A percentile compares a stretch with the other conserved stretches of the same genome.
Evolutionary conservation across 2,888 invertebrate species (phyloP).

Genomic region (Sacculina carcini): DNA sequence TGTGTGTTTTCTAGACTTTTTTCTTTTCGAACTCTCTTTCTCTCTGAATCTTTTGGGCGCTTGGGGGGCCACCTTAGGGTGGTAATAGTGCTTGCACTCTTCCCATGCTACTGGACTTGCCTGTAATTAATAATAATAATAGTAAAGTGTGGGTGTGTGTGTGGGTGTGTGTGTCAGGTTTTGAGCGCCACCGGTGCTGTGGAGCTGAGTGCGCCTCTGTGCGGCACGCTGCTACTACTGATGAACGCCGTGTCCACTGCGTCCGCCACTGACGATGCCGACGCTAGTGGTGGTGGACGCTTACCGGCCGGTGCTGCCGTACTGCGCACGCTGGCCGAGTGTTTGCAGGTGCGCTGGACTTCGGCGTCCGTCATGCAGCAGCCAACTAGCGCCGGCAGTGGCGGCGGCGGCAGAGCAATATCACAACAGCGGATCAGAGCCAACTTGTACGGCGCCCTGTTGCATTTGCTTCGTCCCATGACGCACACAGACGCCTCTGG

Average conservation of each 20-base stretch:
- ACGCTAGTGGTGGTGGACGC: constrained; percentile 19
- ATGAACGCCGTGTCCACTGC: constrained; percentile 38
- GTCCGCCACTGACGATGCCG: constrained; percentile 4
- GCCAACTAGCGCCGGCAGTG: constrained; percentile 16
- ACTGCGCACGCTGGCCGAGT: constrained; percentile 46
- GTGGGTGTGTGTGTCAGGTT: too few relatives aligned
- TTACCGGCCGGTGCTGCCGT: constrained; percentile 38
- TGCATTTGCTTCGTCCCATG: constrained; percentile 60
- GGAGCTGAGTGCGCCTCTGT: constrained; percentile 48
- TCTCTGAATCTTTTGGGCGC: too few relatives aligned
- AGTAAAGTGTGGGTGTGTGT: too few relatives aligned
- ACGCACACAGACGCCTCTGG: too few relatives aligned
- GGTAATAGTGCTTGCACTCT: too few relatives aligned
- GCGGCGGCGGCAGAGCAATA: too few relatives aligned
- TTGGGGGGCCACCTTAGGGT: too few relatives aligned
- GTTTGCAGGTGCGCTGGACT: constrained; percentile 34
- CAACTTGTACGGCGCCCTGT: constrained; percentile 55
- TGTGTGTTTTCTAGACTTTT: too few relatives aligned
- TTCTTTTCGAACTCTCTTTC: too few relatives aligned
- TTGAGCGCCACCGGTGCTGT: constrained; percentile 38
- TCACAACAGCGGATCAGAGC: constrained; percentile 63
- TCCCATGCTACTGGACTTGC: too few relatives aligned
- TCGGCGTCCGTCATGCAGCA: neutral
- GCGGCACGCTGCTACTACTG: constrained; percentile 49
- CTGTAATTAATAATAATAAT: too few relatives aligned